These are phyloP conservation scores for Zaprionus ghesquierei DNA, from an alignment of 1,140 invertebrate genomes.

Conservation along the genomic window DNA sequence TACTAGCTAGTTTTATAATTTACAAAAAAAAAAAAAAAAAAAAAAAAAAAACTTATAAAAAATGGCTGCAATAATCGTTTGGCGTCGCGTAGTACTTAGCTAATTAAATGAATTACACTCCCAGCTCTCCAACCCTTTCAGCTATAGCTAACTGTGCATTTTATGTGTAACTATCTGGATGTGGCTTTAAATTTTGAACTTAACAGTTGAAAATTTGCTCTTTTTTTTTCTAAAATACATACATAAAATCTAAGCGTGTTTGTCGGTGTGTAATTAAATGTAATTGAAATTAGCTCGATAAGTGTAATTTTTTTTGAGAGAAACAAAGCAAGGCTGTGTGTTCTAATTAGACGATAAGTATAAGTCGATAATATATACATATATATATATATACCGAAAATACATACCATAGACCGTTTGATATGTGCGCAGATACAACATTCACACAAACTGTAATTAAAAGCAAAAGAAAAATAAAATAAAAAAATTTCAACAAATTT, in stretches of 20 bases:
- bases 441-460: conserved; percentile 3
- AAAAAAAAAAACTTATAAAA: no score
- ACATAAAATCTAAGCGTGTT: conserved; percentile 48
- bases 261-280: conserved; percentile 60
- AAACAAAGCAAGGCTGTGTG: conserved; percentile 82
- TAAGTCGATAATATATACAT: no score
- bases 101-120: conserved; percentile 10
- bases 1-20: conserved; percentile 26
- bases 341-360: conserved; percentile 71
- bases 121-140: not conserved
- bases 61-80: conserved; percentile 24
- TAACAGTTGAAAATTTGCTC: conserved; percentile 20
- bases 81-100: conserved; percentile 19
- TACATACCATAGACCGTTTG: conserved; percentile 14
- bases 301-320: conserved; percentile 80
- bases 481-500: conserved; percentile 27
- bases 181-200: conserved; percentile 65
- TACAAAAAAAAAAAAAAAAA: not conserved
- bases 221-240: conserved; percentile 15
- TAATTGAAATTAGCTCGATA: conserved; percentile 51
- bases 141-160: conserved; percentile 53
- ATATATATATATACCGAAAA: not conserved
- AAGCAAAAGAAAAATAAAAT: conserved; percentile 3
- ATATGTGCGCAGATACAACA: conserved; percentile 31
- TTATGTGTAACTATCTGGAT: conserved; percentile 69